Conservation (phyloP, 2,113 vertebrate genomes). For the Grammomys surdaster region DNA sequence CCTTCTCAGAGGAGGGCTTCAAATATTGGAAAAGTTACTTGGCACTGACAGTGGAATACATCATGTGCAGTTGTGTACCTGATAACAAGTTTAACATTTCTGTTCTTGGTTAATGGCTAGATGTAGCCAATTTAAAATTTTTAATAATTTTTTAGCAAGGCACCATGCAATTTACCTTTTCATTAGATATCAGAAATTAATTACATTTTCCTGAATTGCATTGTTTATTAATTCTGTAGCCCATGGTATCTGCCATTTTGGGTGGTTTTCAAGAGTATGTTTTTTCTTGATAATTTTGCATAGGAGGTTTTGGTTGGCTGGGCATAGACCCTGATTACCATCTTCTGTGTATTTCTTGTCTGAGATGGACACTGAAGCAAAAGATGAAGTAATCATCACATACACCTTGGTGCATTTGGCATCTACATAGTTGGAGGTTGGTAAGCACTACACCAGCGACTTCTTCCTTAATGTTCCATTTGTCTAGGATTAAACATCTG, state of each 20-base stretch:
- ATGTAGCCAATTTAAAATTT: conserved; percentile 22
- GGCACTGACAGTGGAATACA: not conserved
- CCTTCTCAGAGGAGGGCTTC: not conserved
- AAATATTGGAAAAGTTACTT: not conserved
- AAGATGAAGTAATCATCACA: no score
- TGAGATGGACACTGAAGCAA: not conserved
- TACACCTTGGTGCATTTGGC: not conserved
- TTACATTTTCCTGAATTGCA: not conserved
- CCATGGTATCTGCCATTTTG: not conserved
- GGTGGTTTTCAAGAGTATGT: not conserved
- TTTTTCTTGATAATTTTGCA: conserved; percentile 31
- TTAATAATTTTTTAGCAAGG: not conserved
- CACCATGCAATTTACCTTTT: not conserved
- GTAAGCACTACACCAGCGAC: not conserved
- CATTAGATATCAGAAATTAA: not conserved
- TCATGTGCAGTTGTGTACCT: not conserved
- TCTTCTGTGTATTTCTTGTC: not conserved
- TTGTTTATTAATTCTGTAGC: not conserved
- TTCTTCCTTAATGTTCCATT: not conserved
- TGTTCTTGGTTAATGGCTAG: not conserved
- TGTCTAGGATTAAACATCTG: not conserved
- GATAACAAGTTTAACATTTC: no score
- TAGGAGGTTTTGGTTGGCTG: not conserved
- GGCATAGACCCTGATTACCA: not conserved
- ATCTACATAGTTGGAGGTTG: not conserved